Percentiles rank a stretch among this genome's conserved stretches.
Conservation (phyloP, 2,113 vertebrate genomes). For the Apaloderma vittatum region DNA sequence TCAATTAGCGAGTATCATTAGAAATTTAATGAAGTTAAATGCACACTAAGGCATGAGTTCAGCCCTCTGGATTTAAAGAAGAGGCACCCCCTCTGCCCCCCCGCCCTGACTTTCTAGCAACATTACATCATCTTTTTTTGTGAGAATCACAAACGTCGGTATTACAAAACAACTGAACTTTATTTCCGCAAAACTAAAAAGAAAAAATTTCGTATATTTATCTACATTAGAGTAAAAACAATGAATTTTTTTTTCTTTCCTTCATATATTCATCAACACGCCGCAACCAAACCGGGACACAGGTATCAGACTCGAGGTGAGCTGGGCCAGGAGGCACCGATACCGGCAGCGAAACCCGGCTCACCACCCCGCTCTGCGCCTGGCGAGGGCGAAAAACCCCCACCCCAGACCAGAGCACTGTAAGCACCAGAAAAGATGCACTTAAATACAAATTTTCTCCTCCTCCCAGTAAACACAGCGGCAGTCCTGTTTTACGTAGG, state of each 20-base stretch:
- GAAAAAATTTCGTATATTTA: conserved; percentile 20
- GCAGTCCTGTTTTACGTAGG: not conserved
- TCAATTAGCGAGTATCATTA: not conserved
- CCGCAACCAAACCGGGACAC: conserved; percentile 37
- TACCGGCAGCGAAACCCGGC: not conserved
- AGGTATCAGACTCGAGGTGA: not conserved
- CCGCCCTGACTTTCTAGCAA: not conserved
- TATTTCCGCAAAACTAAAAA: conserved; percentile 80
- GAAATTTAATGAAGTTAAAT: not conserved
- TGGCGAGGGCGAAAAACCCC: not conserved
- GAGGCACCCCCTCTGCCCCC: not conserved
- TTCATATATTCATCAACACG: conserved; percentile 63
- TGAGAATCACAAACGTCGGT: conserved; percentile 29
- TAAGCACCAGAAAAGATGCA: conserved; percentile 58
- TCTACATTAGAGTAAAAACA: conserved; percentile 79
- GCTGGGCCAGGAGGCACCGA: not conserved
- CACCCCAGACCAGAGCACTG: not conserved
- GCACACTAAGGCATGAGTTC: not conserved
- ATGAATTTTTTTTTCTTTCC: conserved; percentile 36
- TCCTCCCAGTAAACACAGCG: conserved; percentile 7
- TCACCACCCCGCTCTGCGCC: not conserved
- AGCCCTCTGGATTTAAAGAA: not conserved
- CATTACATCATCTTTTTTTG: not conserved
- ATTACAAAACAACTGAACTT: conserved; percentile 75
- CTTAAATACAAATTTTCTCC: conserved; percentile 13